phyloP scores from a whole-genome alignment of 2,797 vertebrate genomes.

The Acropternis orthonyx region DNA sequence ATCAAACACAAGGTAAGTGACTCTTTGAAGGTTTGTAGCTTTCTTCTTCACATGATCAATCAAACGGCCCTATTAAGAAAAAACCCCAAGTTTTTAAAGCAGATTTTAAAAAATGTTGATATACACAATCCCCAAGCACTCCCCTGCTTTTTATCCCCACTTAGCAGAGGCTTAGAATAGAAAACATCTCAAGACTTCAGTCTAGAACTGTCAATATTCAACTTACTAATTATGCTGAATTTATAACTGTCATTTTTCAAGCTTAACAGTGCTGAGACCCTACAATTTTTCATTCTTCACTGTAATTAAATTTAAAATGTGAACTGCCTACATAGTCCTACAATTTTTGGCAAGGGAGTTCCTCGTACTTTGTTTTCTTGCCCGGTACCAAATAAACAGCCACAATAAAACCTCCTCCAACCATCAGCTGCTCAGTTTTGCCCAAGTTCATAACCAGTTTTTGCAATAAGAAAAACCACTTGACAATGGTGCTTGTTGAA shows the following conservation, averaged over 20 bases:
- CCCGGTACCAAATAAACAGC: not conserved
- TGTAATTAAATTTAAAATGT: not conserved
- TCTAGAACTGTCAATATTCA: not conserved
- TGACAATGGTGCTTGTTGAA: not conserved
- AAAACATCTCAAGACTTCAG: not conserved
- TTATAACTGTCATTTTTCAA: not conserved
- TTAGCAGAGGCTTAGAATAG: not conserved
- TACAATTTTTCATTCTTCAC: not conserved
- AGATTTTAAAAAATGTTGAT: not conserved
- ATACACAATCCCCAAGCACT: not conserved
- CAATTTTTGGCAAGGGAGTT: not conserved
- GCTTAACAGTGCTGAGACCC: not conserved
- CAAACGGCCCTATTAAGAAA: constrained; percentile 86
- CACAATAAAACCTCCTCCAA: not conserved
- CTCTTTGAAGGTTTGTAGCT: constrained; percentile 95
- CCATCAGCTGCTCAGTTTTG: not conserved
- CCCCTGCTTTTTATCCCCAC: not conserved
- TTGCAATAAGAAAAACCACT: not conserved
- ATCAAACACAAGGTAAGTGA: constrained; percentile 97
- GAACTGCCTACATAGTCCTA: not conserved
- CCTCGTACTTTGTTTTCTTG: not conserved
- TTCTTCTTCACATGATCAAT: constrained; percentile 99
- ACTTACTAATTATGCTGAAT: not conserved
- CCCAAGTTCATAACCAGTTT: not conserved
- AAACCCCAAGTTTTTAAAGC: not conserved